Evolutionary conservation across 2,888 invertebrate species (phyloP).

Genomic region (Hofmannophila pseudospretella): DNA sequence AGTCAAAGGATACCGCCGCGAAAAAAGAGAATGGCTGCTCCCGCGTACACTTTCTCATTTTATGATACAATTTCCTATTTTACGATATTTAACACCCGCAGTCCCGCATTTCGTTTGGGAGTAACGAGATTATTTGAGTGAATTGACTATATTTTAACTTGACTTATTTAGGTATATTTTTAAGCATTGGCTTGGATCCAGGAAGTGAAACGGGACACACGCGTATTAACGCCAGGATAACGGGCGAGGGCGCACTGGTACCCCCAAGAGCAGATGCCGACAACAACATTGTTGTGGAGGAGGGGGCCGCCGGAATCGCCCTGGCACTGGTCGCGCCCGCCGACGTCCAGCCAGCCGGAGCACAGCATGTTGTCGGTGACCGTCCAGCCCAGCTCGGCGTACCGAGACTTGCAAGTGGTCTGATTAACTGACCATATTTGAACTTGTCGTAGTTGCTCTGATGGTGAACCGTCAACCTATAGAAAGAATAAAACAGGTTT

Average conservation of each 20-base stretch:
- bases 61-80: too few species aligned
- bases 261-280: constrained; percentile 42
- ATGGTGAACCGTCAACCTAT: constrained; percentile 18
- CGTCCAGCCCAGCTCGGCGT: constrained; percentile 17
- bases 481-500: too few species aligned
- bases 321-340: constrained; percentile 54
- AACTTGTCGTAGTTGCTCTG: constrained; percentile 33
- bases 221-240: constrained; percentile 38
- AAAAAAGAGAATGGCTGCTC: too few species aligned
- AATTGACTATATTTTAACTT: too few species aligned
- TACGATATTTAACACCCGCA: too few species aligned
- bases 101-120: too few species aligned
- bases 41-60: too few species aligned
- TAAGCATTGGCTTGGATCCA: constrained; percentile 43
- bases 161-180: constrained; percentile 2
- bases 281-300: constrained; percentile 38
- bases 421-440: constrained; percentile 39
- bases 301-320: constrained; percentile 55
- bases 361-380: constrained; percentile 48
- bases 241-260: constrained; percentile 23
- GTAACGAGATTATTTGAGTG: too few species aligned
- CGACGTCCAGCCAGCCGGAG: constrained; percentile 45
- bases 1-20: too few species aligned
- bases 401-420: constrained; percentile 26
- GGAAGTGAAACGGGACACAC: constrained; percentile 34